Evolutionary conservation across 2,113 vertebrate genomes (phyloP).

Genomic region (Callionymus lyra): DNA sequence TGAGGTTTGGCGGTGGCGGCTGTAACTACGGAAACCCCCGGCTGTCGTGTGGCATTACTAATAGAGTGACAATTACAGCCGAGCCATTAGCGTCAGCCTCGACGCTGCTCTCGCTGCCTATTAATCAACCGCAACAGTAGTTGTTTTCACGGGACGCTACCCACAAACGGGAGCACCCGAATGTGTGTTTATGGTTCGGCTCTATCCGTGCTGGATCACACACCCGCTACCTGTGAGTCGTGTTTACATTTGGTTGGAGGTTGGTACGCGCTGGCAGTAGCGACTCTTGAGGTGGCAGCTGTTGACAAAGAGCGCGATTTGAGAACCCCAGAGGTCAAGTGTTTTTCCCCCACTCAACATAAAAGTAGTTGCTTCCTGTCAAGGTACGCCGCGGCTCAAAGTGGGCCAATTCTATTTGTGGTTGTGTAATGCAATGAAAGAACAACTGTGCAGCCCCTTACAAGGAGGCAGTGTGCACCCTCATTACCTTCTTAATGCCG

Average conservation of each 20-base stretch:
- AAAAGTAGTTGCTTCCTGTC: constrained; percentile 64
- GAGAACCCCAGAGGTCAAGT: constrained; percentile 52
- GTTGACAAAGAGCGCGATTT: constrained; percentile 58
- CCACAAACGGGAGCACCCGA: constrained; percentile 51
- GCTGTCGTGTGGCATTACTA: constrained; percentile 65
- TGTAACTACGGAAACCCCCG: constrained; percentile 59
- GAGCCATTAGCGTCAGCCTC: constrained; percentile 59
- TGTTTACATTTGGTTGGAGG: background rate
- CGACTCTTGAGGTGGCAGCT: constrained; percentile 36
- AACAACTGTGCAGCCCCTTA: constrained; percentile 69
- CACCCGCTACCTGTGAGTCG: constrained; percentile 20
- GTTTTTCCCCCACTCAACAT: constrained; percentile 33
- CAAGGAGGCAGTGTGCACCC: constrained; percentile 70
- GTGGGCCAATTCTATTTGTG: constrained; percentile 63
- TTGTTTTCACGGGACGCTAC: constrained; percentile 52
- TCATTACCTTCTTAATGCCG: constrained; percentile 69
- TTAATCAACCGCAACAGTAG: constrained; percentile 58
- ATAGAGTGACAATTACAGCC: constrained; percentile 68
- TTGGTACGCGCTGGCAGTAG: constrained; percentile 13
- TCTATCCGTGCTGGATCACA: constrained; percentile 40
- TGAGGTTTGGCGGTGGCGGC: constrained; percentile 50
- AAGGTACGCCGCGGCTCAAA: constrained; percentile 50
- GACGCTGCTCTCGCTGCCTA: constrained; percentile 48
- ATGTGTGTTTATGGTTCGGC: constrained; percentile 57
- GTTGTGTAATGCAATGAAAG: constrained; percentile 70